phyloP scores from a whole-genome alignment of 2,888 invertebrate genomes.

The Ochropacha duplaris region DNA sequence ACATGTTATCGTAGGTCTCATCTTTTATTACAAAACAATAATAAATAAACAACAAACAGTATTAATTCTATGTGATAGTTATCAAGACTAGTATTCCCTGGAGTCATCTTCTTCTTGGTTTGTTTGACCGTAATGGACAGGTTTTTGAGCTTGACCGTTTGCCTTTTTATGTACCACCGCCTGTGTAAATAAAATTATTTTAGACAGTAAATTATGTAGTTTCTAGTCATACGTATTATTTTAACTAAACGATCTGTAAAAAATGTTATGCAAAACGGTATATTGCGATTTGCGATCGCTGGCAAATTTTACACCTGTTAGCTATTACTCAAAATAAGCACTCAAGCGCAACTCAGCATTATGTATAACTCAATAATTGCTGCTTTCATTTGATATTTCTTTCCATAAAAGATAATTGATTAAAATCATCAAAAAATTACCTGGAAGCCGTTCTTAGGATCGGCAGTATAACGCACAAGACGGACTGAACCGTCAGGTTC shows the following conservation, averaged over 20 bases:
- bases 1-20: not conserved
- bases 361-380: not conserved
- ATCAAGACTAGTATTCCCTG: slow-evolving; percentile 67
- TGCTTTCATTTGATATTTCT: no score
- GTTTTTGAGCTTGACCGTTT: slow-evolving; percentile 54
- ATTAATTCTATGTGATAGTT: slow-evolving; percentile 6
- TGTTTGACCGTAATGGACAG: slow-evolving; percentile 59
- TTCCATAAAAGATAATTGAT: no score
- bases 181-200: slow-evolving; percentile 49
- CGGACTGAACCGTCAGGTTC: slow-evolving; percentile 89
- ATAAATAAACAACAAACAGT: slow-evolving; percentile 20
- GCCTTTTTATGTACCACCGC: slow-evolving; percentile 74
- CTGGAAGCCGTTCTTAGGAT: slow-evolving; percentile 89
- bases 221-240: no score
- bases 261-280: not conserved
- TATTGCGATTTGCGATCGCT: not conserved
- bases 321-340: not conserved
- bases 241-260: slow-evolving; percentile 5
- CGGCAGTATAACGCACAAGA: slow-evolving; percentile 88
- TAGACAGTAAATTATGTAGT: slow-evolving; percentile 7
- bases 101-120: slow-evolving; percentile 63
- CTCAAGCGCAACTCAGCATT: not conserved
- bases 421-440: slow-evolving; percentile 51
- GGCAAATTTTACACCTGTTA: not conserved
- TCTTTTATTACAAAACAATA: slow-evolving; percentile 16